A percentile compares a stretch with the other conserved stretches of the same genome.
Evolutionary conservation across 1,140 invertebrate species (phyloP).

Genomic region (Grapholita molesta): DNA sequence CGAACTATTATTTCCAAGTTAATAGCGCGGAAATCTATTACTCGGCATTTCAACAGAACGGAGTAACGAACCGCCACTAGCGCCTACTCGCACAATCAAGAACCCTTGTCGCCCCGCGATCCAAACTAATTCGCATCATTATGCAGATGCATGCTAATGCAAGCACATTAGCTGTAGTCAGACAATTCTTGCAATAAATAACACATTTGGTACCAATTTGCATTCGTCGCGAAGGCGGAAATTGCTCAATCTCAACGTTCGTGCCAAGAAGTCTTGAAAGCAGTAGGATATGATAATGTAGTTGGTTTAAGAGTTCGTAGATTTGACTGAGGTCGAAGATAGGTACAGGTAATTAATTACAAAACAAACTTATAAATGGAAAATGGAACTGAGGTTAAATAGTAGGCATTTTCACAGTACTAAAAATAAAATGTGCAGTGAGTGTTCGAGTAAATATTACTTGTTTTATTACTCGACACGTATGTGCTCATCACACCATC

Average conservation of each 20-base stretch:
- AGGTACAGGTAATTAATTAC: no score
- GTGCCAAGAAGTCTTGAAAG: neutral
- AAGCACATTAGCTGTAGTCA: neutral
- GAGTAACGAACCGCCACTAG: neutral
- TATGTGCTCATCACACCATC: no score
- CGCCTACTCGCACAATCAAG: neutral
- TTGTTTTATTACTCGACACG: no score
- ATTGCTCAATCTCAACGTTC: conserved; percentile 52
- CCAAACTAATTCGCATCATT: conserved; percentile 2
- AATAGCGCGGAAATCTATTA: neutral
- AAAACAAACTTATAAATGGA: no score
- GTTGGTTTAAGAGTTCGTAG: no score
- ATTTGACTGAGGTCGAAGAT: no score
- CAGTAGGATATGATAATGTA: neutral
- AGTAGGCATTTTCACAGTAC: no score
- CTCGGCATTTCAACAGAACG: neutral
- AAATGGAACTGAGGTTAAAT: no score
- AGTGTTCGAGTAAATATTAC: no score
- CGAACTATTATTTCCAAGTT: neutral
- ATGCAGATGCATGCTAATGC: neutral
- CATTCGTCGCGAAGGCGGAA: conserved; percentile 63
- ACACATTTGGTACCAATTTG: conserved; percentile 63
- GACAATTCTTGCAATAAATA: conserved; percentile 48
- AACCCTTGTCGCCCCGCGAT: neutral
- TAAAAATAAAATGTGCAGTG: no score